A percentile compares a stretch with the other conserved stretches of the same genome.
These are phyloP conservation scores for Serripes groenlandicus DNA, from an alignment of 2,888 invertebrate species.

Conservation along the genomic window DNA sequence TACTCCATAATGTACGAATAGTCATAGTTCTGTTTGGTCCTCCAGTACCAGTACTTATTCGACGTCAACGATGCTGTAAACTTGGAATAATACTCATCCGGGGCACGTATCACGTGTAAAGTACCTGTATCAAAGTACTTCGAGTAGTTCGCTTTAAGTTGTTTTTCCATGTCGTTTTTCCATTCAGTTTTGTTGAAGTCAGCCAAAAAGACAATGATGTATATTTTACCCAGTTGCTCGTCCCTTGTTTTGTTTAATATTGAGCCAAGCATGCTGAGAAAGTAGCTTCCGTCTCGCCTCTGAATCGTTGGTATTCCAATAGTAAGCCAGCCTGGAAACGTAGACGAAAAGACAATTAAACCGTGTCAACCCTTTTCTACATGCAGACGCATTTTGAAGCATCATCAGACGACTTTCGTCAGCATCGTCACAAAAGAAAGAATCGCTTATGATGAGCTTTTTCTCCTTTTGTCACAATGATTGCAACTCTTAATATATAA, in stretches of 20 bases:
- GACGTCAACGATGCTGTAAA: constrained; percentile 73
- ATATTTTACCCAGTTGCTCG: constrained; percentile 81
- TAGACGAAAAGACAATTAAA: neutral
- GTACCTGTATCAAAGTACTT: constrained; percentile 74
- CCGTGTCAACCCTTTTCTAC: neutral
- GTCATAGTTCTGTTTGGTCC: constrained; percentile 86
- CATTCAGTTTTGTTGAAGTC: constrained; percentile 81
- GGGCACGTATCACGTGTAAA: constrained; percentile 83
- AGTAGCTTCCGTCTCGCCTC: constrained; percentile 84
- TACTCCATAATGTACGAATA: constrained; percentile 85
- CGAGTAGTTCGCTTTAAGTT: constrained; percentile 69
- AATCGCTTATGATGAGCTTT: neutral
- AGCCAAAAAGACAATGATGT: constrained; percentile 86
- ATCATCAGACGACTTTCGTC: neutral
- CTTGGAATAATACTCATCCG: constrained; percentile 70
- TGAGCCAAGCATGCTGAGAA: constrained; percentile 84
- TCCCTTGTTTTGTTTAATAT: constrained; percentile 82
- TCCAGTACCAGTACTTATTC: constrained; percentile 84
- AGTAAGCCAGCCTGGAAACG: constrained; percentile 84
- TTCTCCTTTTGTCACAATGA: neutral
- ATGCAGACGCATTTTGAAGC: no score
- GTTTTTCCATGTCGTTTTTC: constrained; percentile 66
- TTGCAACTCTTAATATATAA: neutral
- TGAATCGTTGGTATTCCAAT: constrained; percentile 86
- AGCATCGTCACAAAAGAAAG: neutral